These are phyloP conservation scores for Acanthurus leucopareius DNA, from an alignment of 2,797 vertebrate species.

Conservation along the genomic window DNA sequence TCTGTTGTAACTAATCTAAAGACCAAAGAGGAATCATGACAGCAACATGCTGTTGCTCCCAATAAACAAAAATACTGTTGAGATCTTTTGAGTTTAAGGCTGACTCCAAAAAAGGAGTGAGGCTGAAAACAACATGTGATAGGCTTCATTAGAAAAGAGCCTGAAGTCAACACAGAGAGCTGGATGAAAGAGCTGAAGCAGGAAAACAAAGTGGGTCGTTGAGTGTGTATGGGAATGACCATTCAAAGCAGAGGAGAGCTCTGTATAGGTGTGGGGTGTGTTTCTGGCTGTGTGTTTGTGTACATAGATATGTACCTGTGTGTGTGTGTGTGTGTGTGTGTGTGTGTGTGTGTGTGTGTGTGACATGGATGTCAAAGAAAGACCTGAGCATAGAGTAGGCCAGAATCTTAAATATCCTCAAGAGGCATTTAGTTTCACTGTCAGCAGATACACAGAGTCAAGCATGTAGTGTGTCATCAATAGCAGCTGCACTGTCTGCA, in stretches of 20 bases:
- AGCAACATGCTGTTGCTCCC: conserved; percentile 21
- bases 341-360: conserved; percentile 48
- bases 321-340: conserved; percentile 48
- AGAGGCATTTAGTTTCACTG: conserved; percentile 64
- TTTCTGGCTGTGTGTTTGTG: conserved; percentile 18
- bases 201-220: conserved; percentile 52
- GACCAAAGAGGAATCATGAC: conserved; percentile 25
- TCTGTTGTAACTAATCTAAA: conserved; percentile 31
- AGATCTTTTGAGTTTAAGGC: conserved; percentile 36
- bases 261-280: conserved; percentile 36
- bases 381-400: conserved; percentile 42
- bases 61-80: conserved; percentile 13
- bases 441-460: conserved; percentile 65
- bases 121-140: conserved; percentile 74
- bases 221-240: conserved; percentile 47
- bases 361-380: conserved; percentile 57
- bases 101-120: conserved; percentile 55
- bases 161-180: conserved; percentile 55
- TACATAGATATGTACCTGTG: background rate
- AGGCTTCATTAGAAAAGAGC: conserved; percentile 65
- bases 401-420: conserved; percentile 72
- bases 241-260: conserved; percentile 28
- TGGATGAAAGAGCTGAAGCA: conserved; percentile 48
- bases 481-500: conserved; percentile 25
- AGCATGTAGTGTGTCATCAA: conserved; percentile 51